Base-by-base conservation (phyloP, 2,797 vertebrate species). In the Karalla daura region DNA sequence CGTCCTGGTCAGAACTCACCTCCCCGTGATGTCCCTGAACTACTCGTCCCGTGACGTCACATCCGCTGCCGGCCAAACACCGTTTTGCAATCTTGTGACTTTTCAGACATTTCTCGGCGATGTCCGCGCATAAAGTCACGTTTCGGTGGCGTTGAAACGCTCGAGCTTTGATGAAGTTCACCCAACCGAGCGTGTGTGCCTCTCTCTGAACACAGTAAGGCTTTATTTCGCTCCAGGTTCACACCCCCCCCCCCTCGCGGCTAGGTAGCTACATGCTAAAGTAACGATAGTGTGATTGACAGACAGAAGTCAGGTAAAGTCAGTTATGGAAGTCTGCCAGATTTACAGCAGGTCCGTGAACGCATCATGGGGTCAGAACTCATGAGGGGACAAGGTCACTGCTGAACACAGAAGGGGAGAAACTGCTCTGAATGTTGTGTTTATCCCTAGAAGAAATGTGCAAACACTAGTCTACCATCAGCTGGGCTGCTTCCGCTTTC, bases 131-230 rank as follows among this genome's bases (percentile, higher is more conserved):
- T 53, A 27, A 44, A 51, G 9, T 9, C 1, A n/a, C 0, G 0
- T 15, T 46, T 39, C 23, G 2, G 11, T 47, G 20, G 3, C 0
- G 5, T 56, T 9, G 14, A 46, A 21, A 58, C 20, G 27, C 2
- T 20, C 8, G 2, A 25, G 1, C 3, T 4, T 27, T 35, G 9
- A 17, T 45, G 41, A 55, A 24, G 2, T 21, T 36, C 0, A 46
- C n/a, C n/a, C n/a, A n/a, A n/a, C n/a, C 33, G 55, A 64, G 18
- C 30, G 14, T 21, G 18, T 65, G 36, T 15, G n/a, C 17, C 5
- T 18, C 18, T 65, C 13, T 70, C 23, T 78, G 40, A n/a, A 76
- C 36, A 60, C 33, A 63, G 72, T 88, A 79, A 84, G 78, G 15
- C 39, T 63, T 11, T 0, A 1, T 74, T 63, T 69, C 10, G 14